A percentile compares a stretch with the other conserved stretches of the same genome.
Evolutionary conservation across 2,888 invertebrate species (phyloP).

Genomic region (Eristalinus sepulchralis): DNA sequence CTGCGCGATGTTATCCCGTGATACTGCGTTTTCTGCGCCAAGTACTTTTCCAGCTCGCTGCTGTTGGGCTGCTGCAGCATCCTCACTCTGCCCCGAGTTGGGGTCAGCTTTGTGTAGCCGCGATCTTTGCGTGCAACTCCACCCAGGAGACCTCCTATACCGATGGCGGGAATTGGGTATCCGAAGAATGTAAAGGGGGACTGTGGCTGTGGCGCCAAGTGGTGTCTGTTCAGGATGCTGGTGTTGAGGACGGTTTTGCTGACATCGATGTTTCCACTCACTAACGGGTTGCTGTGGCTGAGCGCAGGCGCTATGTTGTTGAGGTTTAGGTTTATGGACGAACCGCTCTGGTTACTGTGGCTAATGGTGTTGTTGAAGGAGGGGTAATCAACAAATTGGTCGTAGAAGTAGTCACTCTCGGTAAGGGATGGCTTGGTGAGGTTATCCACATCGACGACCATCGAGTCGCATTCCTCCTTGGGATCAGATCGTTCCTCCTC

Average conservation of each 20-base stretch:
- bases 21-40: slow-evolving; percentile 75
- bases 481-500: slow-evolving; percentile 82
- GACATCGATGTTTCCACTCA: slow-evolving; percentile 83
- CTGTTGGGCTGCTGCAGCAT: slow-evolving; percentile 79
- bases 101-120: slow-evolving; percentile 78
- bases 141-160: slow-evolving; percentile 86
- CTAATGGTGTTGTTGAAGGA: slow-evolving; percentile 83
- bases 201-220: slow-evolving; percentile 65
- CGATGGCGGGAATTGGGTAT: slow-evolving; percentile 88
- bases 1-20: slow-evolving; percentile 74
- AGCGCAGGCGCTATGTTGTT: slow-evolving; percentile 81
- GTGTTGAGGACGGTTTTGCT: slow-evolving; percentile 80
- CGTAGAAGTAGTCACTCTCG: slow-evolving; percentile 91
- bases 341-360: slow-evolving; percentile 70
- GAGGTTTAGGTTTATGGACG: slow-evolving; percentile 76
- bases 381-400: slow-evolving; percentile 90
- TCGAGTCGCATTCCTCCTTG: slow-evolving; percentile 80
- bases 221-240: slow-evolving; percentile 78
- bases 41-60: slow-evolving; percentile 79
- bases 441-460: slow-evolving; percentile 81
- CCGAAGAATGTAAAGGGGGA: slow-evolving; percentile 92
- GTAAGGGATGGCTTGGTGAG: slow-evolving; percentile 85
- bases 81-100: slow-evolving; percentile 76
- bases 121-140: slow-evolving; percentile 77
- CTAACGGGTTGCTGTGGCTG: slow-evolving; percentile 81